A percentile compares a stretch with the other conserved stretches of the same genome.
Evolutionary conservation across 2,113 vertebrate genomes (phyloP).

Genomic region (Silurus asotus): DNA sequence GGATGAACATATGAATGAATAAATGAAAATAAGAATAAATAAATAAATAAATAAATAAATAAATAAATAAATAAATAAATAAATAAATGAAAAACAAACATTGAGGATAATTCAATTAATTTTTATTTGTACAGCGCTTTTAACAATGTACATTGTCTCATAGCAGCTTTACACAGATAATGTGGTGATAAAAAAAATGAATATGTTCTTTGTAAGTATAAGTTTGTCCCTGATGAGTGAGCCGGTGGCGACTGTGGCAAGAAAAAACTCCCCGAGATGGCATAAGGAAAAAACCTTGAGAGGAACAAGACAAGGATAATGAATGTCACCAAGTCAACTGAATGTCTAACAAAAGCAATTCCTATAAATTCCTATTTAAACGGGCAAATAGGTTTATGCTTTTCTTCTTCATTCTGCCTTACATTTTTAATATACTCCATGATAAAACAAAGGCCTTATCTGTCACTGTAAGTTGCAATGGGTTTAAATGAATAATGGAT

Average conservation of each 20-base stretch:
- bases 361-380: too few relatives aligned
- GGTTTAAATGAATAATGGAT: slow-evolving; percentile 21
- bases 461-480: slow-evolving; percentile 1
- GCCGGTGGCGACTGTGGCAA: too few relatives aligned
- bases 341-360: not conserved
- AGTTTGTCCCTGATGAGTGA: too few relatives aligned
- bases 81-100: too few relatives aligned
- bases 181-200: too few relatives aligned
- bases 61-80: not conserved
- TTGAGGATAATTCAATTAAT: too few relatives aligned
- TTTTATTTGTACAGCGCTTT: too few relatives aligned
- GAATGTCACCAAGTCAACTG: not conserved
- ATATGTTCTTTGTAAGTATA: too few relatives aligned
- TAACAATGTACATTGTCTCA: too few relatives aligned
- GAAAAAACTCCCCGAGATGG: too few relatives aligned
- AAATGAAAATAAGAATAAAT: not conserved
- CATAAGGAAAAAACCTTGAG: too few relatives aligned
- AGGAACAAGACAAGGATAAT: not conserved
- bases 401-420: not conserved
- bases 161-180: too few relatives aligned
- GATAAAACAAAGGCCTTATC: slow-evolving; percentile 5
- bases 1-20: not conserved
- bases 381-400: not conserved
- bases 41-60: not conserved
- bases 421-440: not conserved